Base-by-base conservation (phyloP, 1,140 invertebrate species). In the Stegodyphus mimosarum region DNA sequence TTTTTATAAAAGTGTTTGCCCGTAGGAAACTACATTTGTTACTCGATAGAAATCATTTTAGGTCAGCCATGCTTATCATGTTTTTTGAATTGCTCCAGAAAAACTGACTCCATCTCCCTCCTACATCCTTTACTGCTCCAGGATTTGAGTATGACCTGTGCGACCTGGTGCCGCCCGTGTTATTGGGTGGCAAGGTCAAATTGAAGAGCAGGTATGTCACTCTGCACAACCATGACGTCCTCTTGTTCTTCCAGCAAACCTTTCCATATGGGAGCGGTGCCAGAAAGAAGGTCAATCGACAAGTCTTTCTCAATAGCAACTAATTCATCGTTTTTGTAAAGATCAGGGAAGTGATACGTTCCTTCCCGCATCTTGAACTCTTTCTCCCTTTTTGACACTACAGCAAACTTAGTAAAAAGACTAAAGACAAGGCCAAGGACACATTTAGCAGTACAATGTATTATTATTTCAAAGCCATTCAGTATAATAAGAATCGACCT, bases 71-170 rank as follows among this genome's bases (percentile, higher is more conserved):
- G 33, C 33, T 33, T 3, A 33, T 33, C 33, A 33, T 33, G 60
- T n/a, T 72, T 52, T 71, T 80, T 79, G 13, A 18, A 66, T 18
- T 83, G 79, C 79, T 74, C 80, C 49, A 74, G 50, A 83, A 83
- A 75, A 74, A 53, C 67, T 49, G 18, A 71, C 71, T 80, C 55
- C 53, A 64, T 75, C 72, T 74, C 72, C 71, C 71, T 63, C 78
- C 55, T 33, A 79, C 76, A 79, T 67, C 66, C 51, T 79, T 69
- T 79, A 51, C 50, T 53, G 51, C 53, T 74, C 80, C 80, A 83
- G 80, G 80, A 83, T 74, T 83, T 67, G 11, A 48, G n/a, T 48
- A 50, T 18, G 80, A 83, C 80, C 80, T 83, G 66, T 83, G 13
- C 64, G 71, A 73, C 71, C 71, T 52, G 80, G 50, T 13, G 64